A percentile compares a stretch with the other conserved stretches of the same genome.
Conservation (phyloP, 2,113 vertebrate genomes). For the Sturnira hondurensis region DNA sequence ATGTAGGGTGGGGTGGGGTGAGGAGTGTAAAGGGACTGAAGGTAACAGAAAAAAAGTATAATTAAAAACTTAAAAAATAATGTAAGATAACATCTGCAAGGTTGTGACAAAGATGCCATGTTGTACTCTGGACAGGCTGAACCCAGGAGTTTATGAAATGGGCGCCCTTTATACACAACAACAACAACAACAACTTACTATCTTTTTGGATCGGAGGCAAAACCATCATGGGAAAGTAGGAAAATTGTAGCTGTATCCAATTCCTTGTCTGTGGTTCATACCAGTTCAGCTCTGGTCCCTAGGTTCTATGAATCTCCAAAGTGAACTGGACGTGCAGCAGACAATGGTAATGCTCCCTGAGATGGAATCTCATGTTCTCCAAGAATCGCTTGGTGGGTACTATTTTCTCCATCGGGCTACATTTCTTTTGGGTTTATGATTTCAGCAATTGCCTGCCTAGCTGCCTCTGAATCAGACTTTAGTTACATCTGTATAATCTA, state of each 20-base stretch:
- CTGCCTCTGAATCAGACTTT: background rate
- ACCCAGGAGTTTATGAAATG: background rate
- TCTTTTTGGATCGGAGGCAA: background rate
- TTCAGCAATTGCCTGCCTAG: background rate
- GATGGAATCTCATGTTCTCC: background rate
- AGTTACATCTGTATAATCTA: background rate
- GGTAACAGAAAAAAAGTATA: too few relatives aligned
- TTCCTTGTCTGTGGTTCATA: background rate
- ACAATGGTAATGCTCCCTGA: background rate
- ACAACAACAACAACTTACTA: background rate
- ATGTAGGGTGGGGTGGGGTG: too few relatives aligned
- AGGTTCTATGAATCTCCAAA: background rate
- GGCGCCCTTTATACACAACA: background rate
- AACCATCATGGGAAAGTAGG: background rate
- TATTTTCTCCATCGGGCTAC: background rate
- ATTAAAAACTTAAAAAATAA: too few relatives aligned
- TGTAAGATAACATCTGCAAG: background rate
- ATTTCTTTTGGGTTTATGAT: background rate
- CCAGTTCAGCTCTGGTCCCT: background rate
- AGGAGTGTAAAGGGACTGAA: too few relatives aligned
- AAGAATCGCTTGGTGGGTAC: background rate
- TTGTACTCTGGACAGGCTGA: accelerated
- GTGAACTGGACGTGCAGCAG: background rate
- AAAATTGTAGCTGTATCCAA: background rate
- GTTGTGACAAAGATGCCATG: background rate